Evolutionary conservation across 2,797 vertebrate species (phyloP).

Genomic region (Ficedula albicollis): DNA sequence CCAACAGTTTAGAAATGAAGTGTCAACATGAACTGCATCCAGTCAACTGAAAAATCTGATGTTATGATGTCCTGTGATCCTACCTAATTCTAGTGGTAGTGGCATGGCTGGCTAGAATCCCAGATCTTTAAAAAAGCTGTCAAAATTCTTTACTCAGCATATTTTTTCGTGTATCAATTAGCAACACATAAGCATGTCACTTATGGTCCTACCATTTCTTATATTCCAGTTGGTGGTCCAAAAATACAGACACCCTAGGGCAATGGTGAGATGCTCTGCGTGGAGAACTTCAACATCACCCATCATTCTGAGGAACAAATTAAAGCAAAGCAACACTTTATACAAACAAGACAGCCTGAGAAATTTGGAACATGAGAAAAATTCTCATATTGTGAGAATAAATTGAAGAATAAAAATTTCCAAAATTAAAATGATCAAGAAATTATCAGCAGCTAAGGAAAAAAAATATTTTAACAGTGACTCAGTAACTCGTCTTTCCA

Average conservation of each 20-base stretch:
- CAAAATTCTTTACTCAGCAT: background rate
- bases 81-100: background rate
- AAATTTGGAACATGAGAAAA: background rate
- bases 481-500: background rate
- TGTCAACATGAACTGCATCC: background rate
- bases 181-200: background rate
- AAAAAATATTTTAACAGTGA: background rate
- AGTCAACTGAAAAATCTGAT: constrained; percentile 2
- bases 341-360: background rate
- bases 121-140: background rate
- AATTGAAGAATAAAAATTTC: background rate
- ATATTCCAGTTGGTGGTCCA: background rate
- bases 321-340: background rate
- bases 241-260: background rate
- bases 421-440: background rate
- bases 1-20: constrained; percentile 43
- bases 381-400: background rate
- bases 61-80: background rate
- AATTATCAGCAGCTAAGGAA: constrained; percentile 1
- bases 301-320: background rate
- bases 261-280: background rate
- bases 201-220: background rate
- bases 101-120: background rate
- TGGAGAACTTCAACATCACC: background rate
- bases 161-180: background rate